These are phyloP conservation scores for Dasypogon diadema DNA, from an alignment of 2,888 invertebrate genomes.

Conservation along the genomic window DNA sequence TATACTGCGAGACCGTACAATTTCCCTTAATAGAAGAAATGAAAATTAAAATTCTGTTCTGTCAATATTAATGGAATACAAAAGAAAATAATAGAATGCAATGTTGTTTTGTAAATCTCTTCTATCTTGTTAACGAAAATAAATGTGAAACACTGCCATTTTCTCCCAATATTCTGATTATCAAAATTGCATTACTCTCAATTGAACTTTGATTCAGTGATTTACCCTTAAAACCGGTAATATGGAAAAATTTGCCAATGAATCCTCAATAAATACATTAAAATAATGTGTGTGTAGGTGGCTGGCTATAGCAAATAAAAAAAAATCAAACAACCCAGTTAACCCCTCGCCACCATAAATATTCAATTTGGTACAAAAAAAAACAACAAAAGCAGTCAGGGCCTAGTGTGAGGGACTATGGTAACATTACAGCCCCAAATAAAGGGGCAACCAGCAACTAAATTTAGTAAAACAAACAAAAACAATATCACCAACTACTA, in stretches of 20 bases:
- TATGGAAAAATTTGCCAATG: constrained; percentile 66
- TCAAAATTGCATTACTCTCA: constrained; percentile 26
- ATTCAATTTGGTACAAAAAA: constrained; percentile 54
- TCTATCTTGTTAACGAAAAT: too few species aligned
- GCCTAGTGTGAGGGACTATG: neutral
- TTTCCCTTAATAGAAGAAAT: too few species aligned
- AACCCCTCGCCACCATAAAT: constrained; percentile 52
- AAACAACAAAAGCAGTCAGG: constrained; percentile 15
- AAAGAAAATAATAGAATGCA: too few species aligned
- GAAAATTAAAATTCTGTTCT: too few species aligned
- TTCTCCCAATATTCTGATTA: neutral
- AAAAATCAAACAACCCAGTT: constrained; percentile 45
- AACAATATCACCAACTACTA: constrained; percentile 52
- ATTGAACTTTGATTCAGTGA: constrained; percentile 34
- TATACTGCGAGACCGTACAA: too few species aligned
- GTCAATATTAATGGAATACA: too few species aligned
- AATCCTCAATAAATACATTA: constrained; percentile 68
- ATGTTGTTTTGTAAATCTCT: too few species aligned
- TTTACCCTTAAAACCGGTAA: constrained; percentile 32
- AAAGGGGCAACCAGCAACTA: constrained; percentile 49
- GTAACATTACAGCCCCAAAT: constrained; percentile 48
- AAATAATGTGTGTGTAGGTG: constrained; percentile 64
- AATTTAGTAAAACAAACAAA: constrained; percentile 52
- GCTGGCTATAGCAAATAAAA: constrained; percentile 54
- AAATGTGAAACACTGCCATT: too few species aligned